Percentiles rank a stretch among this genome's conserved stretches.
Conservation (phyloP, 2,797 vertebrate genomes). For the Pseudopleuronectes americanus region DNA sequence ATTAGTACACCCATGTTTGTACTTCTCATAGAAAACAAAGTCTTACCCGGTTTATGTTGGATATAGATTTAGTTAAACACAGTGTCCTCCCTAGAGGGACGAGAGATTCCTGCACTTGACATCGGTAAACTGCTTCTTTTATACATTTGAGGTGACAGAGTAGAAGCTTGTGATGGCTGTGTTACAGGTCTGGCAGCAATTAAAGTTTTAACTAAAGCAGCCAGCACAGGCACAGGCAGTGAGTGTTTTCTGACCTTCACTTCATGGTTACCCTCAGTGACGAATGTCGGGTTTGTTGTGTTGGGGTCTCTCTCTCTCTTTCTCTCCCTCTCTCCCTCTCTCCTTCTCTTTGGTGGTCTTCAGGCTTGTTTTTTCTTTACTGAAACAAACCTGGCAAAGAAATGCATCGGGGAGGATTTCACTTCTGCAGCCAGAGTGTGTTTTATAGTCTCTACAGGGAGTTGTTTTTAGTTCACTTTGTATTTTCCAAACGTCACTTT, state of each 20-base stretch:
- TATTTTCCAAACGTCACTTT: not conserved
- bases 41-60: too few species aligned
- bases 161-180: not conserved
- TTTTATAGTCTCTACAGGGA: not conserved
- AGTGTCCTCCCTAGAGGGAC: too few species aligned
- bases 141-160: constrained; percentile 12
- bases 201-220: constrained; percentile 13
- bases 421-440: not conserved
- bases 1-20: too few species aligned
- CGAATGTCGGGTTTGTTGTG: not conserved
- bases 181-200: constrained; percentile 26
- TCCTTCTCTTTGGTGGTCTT: not conserved
- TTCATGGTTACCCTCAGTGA: constrained; percentile 5
- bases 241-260: constrained; percentile 36
- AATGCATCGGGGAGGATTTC: not conserved
- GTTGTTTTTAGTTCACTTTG: not conserved
- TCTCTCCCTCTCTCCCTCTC: not conserved
- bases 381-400: constrained; percentile 7
- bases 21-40: too few species aligned
- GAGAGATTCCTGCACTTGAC: not conserved
- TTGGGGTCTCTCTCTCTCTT: not conserved
- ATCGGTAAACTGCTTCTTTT: not conserved
- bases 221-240: not conserved
- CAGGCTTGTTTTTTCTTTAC: not conserved
- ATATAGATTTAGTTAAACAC: too few species aligned